A percentile compares a stretch with the other conserved stretches of the same genome.
phyloP scores from a whole-genome alignment of 2,113 vertebrate species.

The Cottus gobio region DNA sequence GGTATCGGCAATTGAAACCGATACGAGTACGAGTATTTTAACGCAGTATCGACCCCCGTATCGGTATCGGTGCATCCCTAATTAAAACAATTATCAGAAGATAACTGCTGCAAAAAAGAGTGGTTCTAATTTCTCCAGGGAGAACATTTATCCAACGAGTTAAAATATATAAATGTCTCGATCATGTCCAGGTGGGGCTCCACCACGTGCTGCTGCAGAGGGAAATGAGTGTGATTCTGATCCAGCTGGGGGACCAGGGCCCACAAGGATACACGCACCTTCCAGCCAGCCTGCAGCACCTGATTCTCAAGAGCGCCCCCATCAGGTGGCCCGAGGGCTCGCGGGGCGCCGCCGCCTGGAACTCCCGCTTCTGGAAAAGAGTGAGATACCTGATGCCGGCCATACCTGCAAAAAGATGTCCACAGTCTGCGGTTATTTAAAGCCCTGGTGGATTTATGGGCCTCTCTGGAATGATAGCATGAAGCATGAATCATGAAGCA shows the following conservation, averaged over 20 bases:
- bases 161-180: not conserved
- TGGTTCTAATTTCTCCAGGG: not conserved
- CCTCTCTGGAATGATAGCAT: not conserved
- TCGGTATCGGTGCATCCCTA: no score
- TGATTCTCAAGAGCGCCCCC: conserved; percentile 83
- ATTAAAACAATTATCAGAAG: not conserved
- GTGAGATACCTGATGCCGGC: conserved; percentile 89
- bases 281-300: conserved; percentile 84
- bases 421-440: conserved; percentile 7
- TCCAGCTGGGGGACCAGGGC: conserved; percentile 83
- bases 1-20: no score
- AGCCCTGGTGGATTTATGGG: not conserved
- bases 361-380: conserved; percentile 88
- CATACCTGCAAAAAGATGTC: conserved; percentile 5
- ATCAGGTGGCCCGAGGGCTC: conserved; percentile 80
- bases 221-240: conserved; percentile 86
- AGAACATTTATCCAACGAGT: not conserved
- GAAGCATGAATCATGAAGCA: not conserved
- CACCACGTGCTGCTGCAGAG: conserved; percentile 84
- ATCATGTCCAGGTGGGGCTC: conserved; percentile 66
- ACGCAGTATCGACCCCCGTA: no score
- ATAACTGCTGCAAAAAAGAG: not conserved
- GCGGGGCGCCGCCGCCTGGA: conserved; percentile 20
- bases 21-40: no score
- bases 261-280: conserved; percentile 76